Conservation (phyloP, 2,113 vertebrate species). For the Lethenteron camtschaticum region DNA sequence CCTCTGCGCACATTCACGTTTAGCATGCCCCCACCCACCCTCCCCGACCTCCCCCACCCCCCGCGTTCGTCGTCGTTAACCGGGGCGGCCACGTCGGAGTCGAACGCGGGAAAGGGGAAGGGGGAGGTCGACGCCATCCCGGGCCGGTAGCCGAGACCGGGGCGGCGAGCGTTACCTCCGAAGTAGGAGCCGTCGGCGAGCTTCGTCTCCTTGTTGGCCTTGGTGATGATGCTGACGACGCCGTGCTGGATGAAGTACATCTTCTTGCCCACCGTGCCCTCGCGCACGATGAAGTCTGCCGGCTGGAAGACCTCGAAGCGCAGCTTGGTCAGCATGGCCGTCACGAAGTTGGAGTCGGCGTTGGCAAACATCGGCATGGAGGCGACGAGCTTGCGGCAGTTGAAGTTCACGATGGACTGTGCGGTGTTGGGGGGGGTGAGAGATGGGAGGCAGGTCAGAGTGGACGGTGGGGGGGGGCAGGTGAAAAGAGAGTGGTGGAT, state of each 20-base stretch:
- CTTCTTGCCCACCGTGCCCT: constrained; percentile 90
- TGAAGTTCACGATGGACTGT: constrained; percentile 91
- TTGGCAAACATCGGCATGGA: constrained; percentile 94
- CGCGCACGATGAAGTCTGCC: constrained; percentile 62
- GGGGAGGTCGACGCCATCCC: neutral
- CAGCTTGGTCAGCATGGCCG: constrained; percentile 85
- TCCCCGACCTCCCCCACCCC: neutral
- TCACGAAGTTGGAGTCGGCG: constrained; percentile 87
- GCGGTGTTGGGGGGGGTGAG: neutral
- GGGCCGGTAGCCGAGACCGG: neutral
- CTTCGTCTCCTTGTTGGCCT: constrained; percentile 66
- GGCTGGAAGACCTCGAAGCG: constrained; percentile 95
- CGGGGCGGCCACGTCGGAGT: neutral
- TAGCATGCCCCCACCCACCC: neutral
- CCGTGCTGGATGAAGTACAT: constrained; percentile 98
- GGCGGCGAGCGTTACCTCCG: constrained; percentile 35
- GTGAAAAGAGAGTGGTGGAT: no score
- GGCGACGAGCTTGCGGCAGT: constrained; percentile 90
- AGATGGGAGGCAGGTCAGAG: neutral
- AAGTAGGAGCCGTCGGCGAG: constrained; percentile 85
- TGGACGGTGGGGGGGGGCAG: rapidly evolving
- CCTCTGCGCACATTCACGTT: neutral
- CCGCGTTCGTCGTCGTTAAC: neutral
- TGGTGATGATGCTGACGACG: constrained; percentile 52
- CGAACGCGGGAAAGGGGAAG: neutral